A percentile compares a stretch with the other conserved stretches of the same genome.
These are phyloP conservation scores for Bradynema listronoti DNA, from an alignment of 1,140 invertebrate genomes.

Conservation along the genomic window DNA sequence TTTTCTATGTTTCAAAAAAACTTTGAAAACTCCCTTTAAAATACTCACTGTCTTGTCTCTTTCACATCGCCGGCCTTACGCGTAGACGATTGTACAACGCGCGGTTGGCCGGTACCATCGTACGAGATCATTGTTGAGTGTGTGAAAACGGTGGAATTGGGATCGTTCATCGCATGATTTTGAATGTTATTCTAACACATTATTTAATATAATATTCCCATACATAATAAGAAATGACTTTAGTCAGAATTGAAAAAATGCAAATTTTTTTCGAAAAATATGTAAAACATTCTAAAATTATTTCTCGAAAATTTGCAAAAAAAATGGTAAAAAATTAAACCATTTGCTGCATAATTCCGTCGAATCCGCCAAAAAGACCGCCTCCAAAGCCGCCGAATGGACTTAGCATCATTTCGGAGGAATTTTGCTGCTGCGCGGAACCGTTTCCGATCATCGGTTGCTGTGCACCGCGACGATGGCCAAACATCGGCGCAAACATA, in stretches of 20 bases:
- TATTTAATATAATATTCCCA: neutral
- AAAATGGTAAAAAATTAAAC: too few species aligned
- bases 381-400: slow-evolving; percentile 49
- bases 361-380: slow-evolving; percentile 30
- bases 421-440: slow-evolving; percentile 11
- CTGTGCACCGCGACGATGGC: slow-evolving; percentile 3
- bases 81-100: slow-evolving; percentile 43
- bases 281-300: too few species aligned
- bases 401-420: slow-evolving; percentile 30
- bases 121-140: slow-evolving; percentile 51
- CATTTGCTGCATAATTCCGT: slow-evolving; percentile 42
- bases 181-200: slow-evolving; percentile 26
- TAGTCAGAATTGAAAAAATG: too few species aligned
- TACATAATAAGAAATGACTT: neutral
- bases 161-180: slow-evolving; percentile 41
- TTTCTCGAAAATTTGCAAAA: too few species aligned
- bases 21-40: too few species aligned
- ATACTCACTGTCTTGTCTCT: slow-evolving; percentile 40
- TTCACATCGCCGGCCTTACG: slow-evolving; percentile 53
- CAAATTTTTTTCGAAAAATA: too few species aligned
- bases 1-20: too few species aligned
- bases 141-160: slow-evolving; percentile 45
- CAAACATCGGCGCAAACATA: slow-evolving; percentile 18
- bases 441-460: slow-evolving; percentile 37
- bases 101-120: slow-evolving; percentile 42